Conservation (phyloP, 1,140 invertebrate genomes). For the Metopolophium dirhodum region DNA sequence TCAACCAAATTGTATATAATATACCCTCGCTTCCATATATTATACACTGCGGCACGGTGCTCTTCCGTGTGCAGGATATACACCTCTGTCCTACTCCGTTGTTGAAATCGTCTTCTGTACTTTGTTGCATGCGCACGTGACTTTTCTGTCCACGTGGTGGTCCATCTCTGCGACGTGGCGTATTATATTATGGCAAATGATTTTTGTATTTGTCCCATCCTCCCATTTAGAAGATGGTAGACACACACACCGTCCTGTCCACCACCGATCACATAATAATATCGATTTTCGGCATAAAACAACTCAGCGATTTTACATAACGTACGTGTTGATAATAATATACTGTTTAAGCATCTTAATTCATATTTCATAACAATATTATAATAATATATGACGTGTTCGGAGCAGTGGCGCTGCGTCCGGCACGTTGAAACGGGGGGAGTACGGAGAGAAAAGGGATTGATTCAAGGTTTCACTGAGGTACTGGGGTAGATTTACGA, state of each 20-base stretch:
- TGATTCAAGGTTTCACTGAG: background rate
- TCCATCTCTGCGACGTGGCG: background rate
- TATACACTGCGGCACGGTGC: background rate
- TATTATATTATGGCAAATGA: background rate
- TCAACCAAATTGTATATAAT: background rate
- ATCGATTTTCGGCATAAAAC: background rate
- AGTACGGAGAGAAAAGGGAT: background rate
- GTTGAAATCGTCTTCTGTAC: background rate
- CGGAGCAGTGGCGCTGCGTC: background rate
- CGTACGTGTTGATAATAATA: too few species aligned
- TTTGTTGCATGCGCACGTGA: background rate
- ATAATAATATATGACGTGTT: background rate
- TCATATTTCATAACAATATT: too few species aligned
- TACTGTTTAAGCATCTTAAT: too few species aligned
- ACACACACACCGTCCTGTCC: background rate
- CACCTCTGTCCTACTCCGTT: background rate
- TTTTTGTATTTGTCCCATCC: background rate
- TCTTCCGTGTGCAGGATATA: background rate
- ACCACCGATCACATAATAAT: background rate
- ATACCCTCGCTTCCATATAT: background rate
- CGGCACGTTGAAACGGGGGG: background rate
- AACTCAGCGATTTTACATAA: background rate
- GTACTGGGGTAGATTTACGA: background rate
- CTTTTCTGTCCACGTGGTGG: background rate
- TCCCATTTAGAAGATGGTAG: background rate